Evolutionary conservation across 2,797 vertebrate genomes (phyloP), one percentile per base, ranked within the genome.

Genomic region (Garrulus glandarius): DNA sequence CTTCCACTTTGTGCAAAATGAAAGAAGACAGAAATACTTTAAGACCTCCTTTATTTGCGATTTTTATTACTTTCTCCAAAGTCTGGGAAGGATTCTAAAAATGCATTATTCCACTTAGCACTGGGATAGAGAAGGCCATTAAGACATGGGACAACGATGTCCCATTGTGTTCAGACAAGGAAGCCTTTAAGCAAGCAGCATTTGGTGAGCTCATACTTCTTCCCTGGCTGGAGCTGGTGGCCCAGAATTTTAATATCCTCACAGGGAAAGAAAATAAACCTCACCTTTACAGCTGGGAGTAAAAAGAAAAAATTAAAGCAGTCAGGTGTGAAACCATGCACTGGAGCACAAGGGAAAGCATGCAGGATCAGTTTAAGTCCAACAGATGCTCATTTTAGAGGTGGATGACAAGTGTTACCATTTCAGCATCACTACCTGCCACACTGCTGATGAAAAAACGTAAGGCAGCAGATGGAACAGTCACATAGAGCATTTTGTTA

Each of bases 131-230:
- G 89, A 70, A 94, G 32, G 52, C 50, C 86, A 84, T 69, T 79
- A 88, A 92, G 46, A 71, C 49, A 46, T 4, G 78, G 49, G 53
- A 89, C 37, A 79, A 49, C 39, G 68, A 47, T 2, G 36, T 77
- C 81, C 67, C 75, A 68, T 4, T 74, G 36, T 74, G 32, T 65
- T 83, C 71, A 91, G 78, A 77, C 60, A 92, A 83, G 78, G 52
- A 93, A 92, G 49, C 71, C 49, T 82, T 76, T 89, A 43, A 91
- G 64, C 52, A 87, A 89, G 81, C 64, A 85, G 49, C 30, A 18
- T 53, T 89, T 87, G n/a, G 34, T 77, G 65, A 95, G 77, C 46
- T 94, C 81, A 69, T 68, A 43, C 81, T 74, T 89, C 70, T 88
- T 84, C 78, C 37, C 61, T 67, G 29, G 18, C 80, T 67, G 26